Evolutionary conservation across 35 echinoderm and acorn worm species (phyloP), one percentile per base, ranked within the genome.

Genomic region (Lytechinus pictus): DNA sequence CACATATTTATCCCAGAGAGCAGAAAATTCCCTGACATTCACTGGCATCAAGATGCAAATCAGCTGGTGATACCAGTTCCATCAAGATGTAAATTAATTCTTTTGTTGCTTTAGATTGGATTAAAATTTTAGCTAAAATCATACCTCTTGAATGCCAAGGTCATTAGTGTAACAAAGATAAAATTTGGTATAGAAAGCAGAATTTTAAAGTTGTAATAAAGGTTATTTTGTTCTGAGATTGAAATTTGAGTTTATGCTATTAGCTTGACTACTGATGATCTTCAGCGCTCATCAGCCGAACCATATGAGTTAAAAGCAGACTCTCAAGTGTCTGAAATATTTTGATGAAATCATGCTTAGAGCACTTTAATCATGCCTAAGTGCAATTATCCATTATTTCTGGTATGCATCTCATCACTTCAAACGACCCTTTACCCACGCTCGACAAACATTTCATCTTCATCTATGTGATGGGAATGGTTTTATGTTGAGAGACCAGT

Each of bases 351-450:
- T 79, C 21, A 79, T 79, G 19, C 66, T 24, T 24, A 24, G 8
- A 79, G 66, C 66, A 79, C 66, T 79, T 79, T 24, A 79, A 24
- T 24, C 19, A 24, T 16, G n/a, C 66, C 11, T 79, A 79, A 79
- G 66, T 79, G 66, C 66, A 24, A 79, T 79, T 79, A n/a, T 79
- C 66, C 66, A 79, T 79, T 79, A n/a, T 79, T 79, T 79, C 66
- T 79, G 66, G 66, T 79, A 79, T 16, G 66, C 66, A 79, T 24
- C 19, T 79, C 21, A 16, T 19, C 66, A 16, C 1, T 79, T 79
- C 19, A 79, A 79, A 4, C 1, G 66, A 24, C n/a, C 66, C 21
- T 24, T 24, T 24, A 24, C n/a, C 19, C 19, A 71, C 61, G 61
- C 24, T 71, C 14, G 14, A 19, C 61, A 71, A 71, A 71, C 61